Conservation (phyloP, 1,140 invertebrate genomes). For the Drosophila lacertosa region DNA sequence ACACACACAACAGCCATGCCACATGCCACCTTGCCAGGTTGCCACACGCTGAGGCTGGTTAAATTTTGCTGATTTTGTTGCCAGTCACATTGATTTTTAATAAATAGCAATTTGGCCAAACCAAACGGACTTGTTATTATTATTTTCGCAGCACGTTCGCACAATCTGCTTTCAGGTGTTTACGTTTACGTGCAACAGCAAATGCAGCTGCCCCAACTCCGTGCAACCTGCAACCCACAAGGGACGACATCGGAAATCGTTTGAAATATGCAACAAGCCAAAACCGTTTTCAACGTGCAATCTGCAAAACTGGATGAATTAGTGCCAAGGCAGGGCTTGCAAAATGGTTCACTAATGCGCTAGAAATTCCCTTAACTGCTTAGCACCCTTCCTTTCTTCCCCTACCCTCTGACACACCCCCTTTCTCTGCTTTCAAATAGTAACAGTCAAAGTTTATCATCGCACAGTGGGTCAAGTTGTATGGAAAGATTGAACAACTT, state of each 20-base stretch:
- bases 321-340: slow-evolving; percentile 18
- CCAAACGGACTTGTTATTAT: slow-evolving; percentile 67
- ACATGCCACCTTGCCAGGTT: slow-evolving; percentile 10
- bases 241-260: slow-evolving; percentile 34
- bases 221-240: neutral
- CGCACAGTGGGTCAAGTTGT: slow-evolving; percentile 9
- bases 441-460: neutral
- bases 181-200: slow-evolving; percentile 39
- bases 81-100: slow-evolving; percentile 74
- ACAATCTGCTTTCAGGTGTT: slow-evolving; percentile 41
- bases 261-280: slow-evolving; percentile 69
- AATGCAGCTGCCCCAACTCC: neutral
- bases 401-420: neutral
- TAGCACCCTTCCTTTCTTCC: slow-evolving; percentile 4
- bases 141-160: slow-evolving; percentile 65
- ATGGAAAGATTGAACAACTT: neutral
- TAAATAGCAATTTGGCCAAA: slow-evolving; percentile 78
- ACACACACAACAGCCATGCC: slow-evolving; percentile 9
- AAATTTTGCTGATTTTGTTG: slow-evolving; percentile 76
- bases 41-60: slow-evolving; percentile 51
- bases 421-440: neutral
- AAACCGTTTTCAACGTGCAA: slow-evolving; percentile 3
- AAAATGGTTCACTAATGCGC: slow-evolving; percentile 37
- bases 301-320: slow-evolving; percentile 30
- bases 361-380: slow-evolving; percentile 7